phyloP scores from a whole-genome alignment of 2,113 vertebrate genomes.

The Onychostoma macrolepis region DNA sequence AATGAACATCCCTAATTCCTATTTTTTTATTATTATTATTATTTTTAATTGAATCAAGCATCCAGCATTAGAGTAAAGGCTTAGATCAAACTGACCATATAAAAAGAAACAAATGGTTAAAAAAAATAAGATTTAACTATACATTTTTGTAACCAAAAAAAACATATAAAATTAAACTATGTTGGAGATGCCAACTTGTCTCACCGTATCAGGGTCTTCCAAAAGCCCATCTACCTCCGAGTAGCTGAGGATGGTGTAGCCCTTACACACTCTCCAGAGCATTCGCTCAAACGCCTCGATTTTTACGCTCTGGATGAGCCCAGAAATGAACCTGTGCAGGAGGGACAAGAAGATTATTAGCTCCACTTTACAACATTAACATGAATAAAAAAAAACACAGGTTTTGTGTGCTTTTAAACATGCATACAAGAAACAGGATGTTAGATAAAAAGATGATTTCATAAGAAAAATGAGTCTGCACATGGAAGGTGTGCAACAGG shows the following conservation, averaged over 20 bases:
- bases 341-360: not conserved
- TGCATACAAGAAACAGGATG: not conserved
- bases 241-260: constrained; percentile 92
- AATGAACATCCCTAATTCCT: no score
- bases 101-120: not conserved
- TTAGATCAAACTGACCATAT: not conserved
- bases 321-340: constrained; percentile 84
- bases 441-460: not conserved
- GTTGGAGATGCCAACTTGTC: constrained; percentile 49
- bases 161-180: not conserved
- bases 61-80: not conserved
- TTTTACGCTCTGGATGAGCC: constrained; percentile 87
- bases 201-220: constrained; percentile 87
- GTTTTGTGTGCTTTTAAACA: not conserved
- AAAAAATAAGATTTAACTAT: not conserved
- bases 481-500: not conserved
- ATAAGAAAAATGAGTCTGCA: not conserved
- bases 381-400: not conserved
- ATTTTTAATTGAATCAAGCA: not conserved
- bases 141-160: not conserved
- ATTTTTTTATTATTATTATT: no score
- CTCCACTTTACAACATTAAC: not conserved
- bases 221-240: constrained; percentile 86
- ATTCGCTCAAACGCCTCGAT: constrained; percentile 94
- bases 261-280: constrained; percentile 95